Conservation (phyloP, 1,140 invertebrate genomes). For the Lutraria rhynchaena region DNA sequence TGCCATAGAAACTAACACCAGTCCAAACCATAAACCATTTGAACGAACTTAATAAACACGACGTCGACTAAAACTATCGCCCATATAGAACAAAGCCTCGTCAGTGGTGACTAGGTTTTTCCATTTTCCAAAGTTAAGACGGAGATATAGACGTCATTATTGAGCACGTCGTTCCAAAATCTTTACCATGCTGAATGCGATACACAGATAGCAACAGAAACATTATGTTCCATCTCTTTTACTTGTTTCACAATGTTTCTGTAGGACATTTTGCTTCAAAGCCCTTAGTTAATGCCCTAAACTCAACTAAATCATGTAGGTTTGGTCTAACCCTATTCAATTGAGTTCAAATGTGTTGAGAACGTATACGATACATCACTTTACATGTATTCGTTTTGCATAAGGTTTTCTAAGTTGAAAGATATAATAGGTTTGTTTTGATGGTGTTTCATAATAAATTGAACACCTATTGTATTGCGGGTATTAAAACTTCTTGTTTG, state of each 20-base stretch:
- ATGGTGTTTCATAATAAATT: too few species aligned
- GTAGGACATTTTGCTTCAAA: conserved; percentile 20
- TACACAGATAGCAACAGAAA: conserved; percentile 3
- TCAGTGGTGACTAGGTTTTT: conserved; percentile 11
- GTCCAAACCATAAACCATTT: too few species aligned
- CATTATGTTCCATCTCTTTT: too few species aligned
- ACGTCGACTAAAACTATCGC: background rate
- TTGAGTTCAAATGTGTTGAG: background rate
- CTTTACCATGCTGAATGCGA: conserved; percentile 20
- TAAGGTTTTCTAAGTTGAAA: background rate
- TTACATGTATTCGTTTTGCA: background rate
- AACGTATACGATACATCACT: conserved; percentile 1
- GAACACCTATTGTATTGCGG: conserved; percentile 9
- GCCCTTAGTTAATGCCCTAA: conserved; percentile 2
- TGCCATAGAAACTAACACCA: too few species aligned
- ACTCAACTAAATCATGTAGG: background rate
- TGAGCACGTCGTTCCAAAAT: conserved; percentile 30
- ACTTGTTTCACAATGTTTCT: too few species aligned
- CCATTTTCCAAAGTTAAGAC: conserved; percentile 20
- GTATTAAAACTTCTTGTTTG: too few species aligned
- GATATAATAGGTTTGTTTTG: too few species aligned
- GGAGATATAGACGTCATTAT: conserved; percentile 36
- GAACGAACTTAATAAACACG: too few species aligned
- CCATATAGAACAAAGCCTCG: conserved; percentile 19
- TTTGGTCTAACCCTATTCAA: background rate